Evolutionary conservation across 2,797 vertebrate genomes (phyloP).

Genomic region (Avahi laniger): DNA sequence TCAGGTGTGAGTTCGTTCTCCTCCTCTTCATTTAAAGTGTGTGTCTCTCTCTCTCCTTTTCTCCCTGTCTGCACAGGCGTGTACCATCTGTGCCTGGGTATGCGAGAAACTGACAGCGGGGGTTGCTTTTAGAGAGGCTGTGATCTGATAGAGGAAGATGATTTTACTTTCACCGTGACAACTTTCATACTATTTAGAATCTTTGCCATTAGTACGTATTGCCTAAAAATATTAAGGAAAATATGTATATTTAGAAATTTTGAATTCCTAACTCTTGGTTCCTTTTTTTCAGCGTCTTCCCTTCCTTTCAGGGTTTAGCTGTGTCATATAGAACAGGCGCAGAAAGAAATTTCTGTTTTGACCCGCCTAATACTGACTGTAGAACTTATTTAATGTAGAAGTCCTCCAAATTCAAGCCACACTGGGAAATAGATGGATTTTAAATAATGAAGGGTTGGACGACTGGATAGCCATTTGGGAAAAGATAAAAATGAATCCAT

Average conservation of each 20-base stretch:
- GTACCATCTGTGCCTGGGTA: not conserved
- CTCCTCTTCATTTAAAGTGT: not conserved
- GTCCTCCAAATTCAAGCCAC: not conserved
- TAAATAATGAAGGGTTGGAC: not conserved
- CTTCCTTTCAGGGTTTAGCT: not conserved
- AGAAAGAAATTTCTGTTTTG: constrained; percentile 18
- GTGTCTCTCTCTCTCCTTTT: not conserved
- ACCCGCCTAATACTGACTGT: not conserved
- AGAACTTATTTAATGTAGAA: not conserved
- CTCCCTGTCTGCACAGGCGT: not conserved
- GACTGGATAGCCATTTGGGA: constrained; percentile 31
- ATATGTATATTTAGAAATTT: not conserved
- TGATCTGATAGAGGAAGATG: not conserved
- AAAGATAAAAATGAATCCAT: not conserved
- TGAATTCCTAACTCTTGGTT: not conserved
- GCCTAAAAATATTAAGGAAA: constrained; percentile 14
- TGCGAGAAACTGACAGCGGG: not conserved
- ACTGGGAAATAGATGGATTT: not conserved
- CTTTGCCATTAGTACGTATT: not conserved
- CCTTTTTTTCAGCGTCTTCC: too few species aligned
- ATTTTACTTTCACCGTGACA: not conserved
- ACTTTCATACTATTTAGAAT: not conserved
- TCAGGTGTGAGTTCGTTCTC: not conserved
- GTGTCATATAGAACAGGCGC: not conserved
- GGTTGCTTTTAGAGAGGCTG: not conserved